Percentiles rank a stretch among this genome's conserved stretches.
Conservation (phyloP, 2,113 vertebrate species). For the Ginglymostoma cirratum region DNA sequence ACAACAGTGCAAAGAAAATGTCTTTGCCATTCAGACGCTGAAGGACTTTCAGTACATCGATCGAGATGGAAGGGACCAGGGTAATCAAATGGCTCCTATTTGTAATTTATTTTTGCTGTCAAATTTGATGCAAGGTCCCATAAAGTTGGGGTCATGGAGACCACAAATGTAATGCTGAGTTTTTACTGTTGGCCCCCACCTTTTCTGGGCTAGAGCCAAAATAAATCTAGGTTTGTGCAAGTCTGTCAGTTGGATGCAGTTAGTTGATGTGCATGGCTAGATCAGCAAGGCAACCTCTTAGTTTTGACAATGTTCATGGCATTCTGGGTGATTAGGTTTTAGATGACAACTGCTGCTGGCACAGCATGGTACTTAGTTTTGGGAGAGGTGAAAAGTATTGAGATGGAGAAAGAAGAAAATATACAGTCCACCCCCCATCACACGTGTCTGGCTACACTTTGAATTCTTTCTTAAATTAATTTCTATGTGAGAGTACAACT, state of each 20-base stretch:
- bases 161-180: background rate
- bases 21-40: constrained; percentile 45
- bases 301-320: background rate
- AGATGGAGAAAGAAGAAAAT: background rate
- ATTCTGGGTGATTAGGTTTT: background rate
- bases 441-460: background rate
- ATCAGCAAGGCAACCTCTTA: background rate
- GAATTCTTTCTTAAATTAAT: background rate
- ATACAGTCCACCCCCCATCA: background rate
- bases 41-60: constrained; percentile 48
- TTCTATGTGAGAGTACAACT: background rate
- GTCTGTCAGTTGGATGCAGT: background rate
- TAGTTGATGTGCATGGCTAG: background rate
- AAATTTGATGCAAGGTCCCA: background rate
- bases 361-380: background rate
- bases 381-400: background rate
- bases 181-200: background rate
- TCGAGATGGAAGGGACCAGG: constrained; percentile 51
- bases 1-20: constrained; percentile 44
- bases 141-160: background rate
- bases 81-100: constrained; percentile 41
- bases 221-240: background rate
- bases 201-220: background rate
- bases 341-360: background rate
- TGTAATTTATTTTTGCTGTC: background rate